Base-by-base conservation (phyloP, 1,140 invertebrate species). In the Reticulitermes speratus region DNA sequence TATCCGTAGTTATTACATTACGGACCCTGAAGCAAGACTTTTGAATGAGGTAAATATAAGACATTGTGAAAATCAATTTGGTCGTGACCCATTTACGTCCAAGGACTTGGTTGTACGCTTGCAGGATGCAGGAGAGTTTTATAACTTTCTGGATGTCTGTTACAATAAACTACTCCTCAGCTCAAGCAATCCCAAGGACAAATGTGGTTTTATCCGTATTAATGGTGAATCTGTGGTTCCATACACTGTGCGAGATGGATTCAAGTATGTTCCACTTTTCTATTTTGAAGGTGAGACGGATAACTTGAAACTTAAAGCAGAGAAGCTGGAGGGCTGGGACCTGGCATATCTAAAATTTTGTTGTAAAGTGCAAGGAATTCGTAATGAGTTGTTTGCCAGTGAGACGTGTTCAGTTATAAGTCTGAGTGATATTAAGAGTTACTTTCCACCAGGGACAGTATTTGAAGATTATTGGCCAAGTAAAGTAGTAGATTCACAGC, bases 191-290 rank as follows among this genome's bases (percentile, higher is more conserved):
- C 91, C 92, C 52, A 94, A 94, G 87, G 96, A 97, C 89, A 95
- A 96, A 88, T 98, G 97, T 92, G 98, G 97, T 83, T 98, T 98
- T 90, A 97, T 98, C 88, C 93, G 97, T 83, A 98, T 99, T 87
- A 98, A 98, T 90, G 97, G 97, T 89, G 97, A 97, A 89, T 97
- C 97, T 0, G 96, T 98, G 52, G 97, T 98, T 83, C 97, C 97
- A 8, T 99, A 98, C 90, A 97, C 97, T 2, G 94, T 96, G 9
- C 95, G 96, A 88, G 95, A 96, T 88, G 92, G 92, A 85, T 94
- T 96, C 88, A 97, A 97, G 90, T 97, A 96, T 91, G 97, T 99
- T 85, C 97, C 97, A 21, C 90, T 98, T n/a, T 98, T 98, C 91
- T 97, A 97, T 90, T 97, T 98, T 90, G 97, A 97, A 92, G 96